Conservation (phyloP, 1,140 invertebrate genomes). For the Hydropsyche tenuis region DNA sequence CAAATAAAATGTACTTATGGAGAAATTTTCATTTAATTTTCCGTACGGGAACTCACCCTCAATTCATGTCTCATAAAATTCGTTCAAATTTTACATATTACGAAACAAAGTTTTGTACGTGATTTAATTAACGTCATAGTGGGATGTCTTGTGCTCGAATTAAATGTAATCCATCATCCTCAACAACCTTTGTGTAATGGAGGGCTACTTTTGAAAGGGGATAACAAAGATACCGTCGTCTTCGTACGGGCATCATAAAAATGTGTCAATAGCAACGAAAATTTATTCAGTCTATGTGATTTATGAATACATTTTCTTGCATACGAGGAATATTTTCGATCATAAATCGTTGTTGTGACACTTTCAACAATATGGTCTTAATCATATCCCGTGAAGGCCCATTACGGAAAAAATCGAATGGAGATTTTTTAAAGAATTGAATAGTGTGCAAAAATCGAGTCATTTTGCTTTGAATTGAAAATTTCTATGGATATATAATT, state of each 20-base stretch:
- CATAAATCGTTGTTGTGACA: too few species aligned
- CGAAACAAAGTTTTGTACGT: background rate
- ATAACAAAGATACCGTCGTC: background rate
- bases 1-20: too few species aligned
- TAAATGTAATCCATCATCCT: conserved; percentile 31
- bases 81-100: background rate
- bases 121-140: conserved; percentile 28
- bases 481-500: too few species aligned
- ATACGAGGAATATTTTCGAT: background rate
- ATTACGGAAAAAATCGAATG: background rate
- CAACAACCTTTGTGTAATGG: background rate
- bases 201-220: background rate
- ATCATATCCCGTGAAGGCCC: too few species aligned
- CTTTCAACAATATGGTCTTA: too few species aligned
- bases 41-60: too few species aligned
- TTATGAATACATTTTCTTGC: background rate
- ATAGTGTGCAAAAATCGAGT: too few species aligned
- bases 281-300: conserved; percentile 9
- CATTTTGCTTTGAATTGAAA: too few species aligned
- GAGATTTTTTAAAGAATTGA: too few species aligned
- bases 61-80: too few species aligned
- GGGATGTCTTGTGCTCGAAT: background rate
- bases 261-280: conserved; percentile 12
- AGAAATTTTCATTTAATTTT: too few species aligned
- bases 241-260: background rate